Base-by-base conservation (phyloP, 2,888 invertebrate species). In the Tupiocoris notatus region DNA sequence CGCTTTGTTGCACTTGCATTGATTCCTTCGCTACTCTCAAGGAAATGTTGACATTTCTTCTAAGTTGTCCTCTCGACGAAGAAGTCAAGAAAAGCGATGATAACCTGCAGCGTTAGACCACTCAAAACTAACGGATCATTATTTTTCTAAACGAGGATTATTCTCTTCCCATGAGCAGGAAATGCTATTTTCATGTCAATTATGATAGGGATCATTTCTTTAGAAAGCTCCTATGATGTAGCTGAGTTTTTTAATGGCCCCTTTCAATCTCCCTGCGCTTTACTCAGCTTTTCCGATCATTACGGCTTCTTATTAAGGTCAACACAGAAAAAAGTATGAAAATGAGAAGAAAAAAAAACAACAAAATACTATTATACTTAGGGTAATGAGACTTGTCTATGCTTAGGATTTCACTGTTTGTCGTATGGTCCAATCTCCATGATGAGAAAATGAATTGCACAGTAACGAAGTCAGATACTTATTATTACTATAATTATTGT, bases 181-280 rank as follows among this genome's bases (percentile, higher is more conserved):
- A 73, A 63, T 39, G 63, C 64, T 54, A 63, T 73, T 80, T 79
- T 79, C 75, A 79, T 78, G 80, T 80, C 80, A 80, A 80, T 80
- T 80, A 80, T 77, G 64, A 78, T 80, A 79, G 79, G 79, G 80
- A 79, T 79, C 79, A 79, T 77, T 73, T 73, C 59, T 73, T 59
- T 59, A 70, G 59, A 21, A 56, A 12, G 25, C 59, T 22, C 59
- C 70, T 59, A 58, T 61, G n/a, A 23, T 17, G 24, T 59, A 61
- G 70, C 58, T 23, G 61, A 21, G 24, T 70, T 70, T 58, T 70
- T 24, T 73, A 63, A 62, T 12, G 39, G n/a, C n/a, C n/a, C 12
- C 39, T 39, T 12, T 39, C 39, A 63, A 39, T 64, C 17, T 63
- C 56, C 56, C 71, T 62, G 23, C 23, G 63, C 73, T 56, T 63